Percentiles rank a stretch among this genome's conserved stretches.
Evolutionary conservation across 2,113 vertebrate genomes (phyloP).

Genomic region (Spermophilus dauricus): DNA sequence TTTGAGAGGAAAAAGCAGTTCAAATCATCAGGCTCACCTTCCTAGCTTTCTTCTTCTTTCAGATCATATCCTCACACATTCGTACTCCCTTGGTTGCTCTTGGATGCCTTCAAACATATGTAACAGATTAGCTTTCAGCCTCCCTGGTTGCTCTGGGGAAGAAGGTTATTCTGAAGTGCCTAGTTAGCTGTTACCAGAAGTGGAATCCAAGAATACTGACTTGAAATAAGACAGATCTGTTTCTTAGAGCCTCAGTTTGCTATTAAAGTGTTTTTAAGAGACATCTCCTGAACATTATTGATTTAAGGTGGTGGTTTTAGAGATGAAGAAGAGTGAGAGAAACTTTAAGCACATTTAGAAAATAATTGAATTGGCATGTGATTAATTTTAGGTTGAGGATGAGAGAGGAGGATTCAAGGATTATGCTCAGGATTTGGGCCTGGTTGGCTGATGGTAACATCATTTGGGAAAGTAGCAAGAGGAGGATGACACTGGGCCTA

Average conservation of each 20-base stretch:
- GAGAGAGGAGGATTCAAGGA: not conserved
- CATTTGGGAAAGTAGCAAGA: not conserved
- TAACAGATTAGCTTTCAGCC: not conserved
- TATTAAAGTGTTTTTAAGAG: conserved; percentile 19
- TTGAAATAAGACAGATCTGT: not conserved
- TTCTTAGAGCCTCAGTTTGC: not conserved
- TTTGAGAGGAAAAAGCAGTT: not conserved
- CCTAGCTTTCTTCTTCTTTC: not conserved
- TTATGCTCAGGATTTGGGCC: not conserved
- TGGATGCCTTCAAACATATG: not conserved
- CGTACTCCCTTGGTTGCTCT: not conserved
- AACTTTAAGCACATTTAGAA: not conserved
- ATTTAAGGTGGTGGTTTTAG: not conserved
- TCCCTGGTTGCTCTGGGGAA: not conserved
- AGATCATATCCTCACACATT: not conserved
- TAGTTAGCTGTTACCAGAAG: not conserved
- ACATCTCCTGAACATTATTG: not conserved
- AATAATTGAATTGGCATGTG: not conserved
- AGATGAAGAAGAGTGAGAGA: not conserved
- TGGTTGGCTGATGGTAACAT: not conserved
- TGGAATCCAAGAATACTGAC: not conserved
- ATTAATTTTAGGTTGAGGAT: not conserved
- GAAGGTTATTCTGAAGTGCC: not conserved
- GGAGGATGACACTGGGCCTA: not conserved
- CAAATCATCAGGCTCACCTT: not conserved